Evolutionary conservation across 2,888 invertebrate genomes (phyloP).

Genomic region (Mesodorylaimus sp.): DNA sequence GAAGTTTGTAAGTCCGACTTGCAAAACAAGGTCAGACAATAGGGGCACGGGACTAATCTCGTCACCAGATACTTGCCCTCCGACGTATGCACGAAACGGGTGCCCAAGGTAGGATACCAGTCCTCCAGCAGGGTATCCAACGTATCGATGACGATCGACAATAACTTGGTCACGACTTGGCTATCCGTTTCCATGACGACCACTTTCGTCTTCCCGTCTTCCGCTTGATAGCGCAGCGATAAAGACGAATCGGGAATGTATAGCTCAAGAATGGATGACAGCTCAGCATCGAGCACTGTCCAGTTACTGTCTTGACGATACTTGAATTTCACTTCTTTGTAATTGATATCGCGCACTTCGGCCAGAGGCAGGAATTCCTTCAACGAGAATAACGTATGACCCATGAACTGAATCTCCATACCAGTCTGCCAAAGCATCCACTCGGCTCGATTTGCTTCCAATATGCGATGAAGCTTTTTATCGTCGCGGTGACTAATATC

Average conservation of each 20-base stretch:
- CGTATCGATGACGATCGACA: constrained; percentile 77
- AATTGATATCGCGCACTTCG: constrained; percentile 23
- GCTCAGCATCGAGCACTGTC: neutral
- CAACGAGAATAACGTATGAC: constrained; percentile 57
- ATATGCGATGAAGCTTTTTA: constrained; percentile 2
- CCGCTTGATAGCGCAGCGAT: constrained; percentile 2
- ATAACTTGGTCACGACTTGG: constrained; percentile 31
- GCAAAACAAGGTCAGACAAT: constrained; percentile 44
- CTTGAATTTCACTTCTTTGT: constrained; percentile 15
- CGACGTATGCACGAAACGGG: constrained; percentile 89
- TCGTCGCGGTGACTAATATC: constrained; percentile 8
- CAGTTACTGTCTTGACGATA: neutral
- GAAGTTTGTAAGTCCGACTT: neutral
- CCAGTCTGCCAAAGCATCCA: constrained; percentile 91
- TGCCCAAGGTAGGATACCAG: constrained; percentile 79
- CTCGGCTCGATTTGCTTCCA: constrained; percentile 35
- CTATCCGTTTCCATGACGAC: constrained; percentile 40
- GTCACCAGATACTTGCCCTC: constrained; percentile 86
- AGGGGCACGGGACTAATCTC: constrained; percentile 72
- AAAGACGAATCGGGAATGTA: neutral
- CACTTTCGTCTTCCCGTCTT: constrained; percentile 34
- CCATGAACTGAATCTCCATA: constrained; percentile 61
- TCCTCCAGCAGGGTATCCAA: constrained; percentile 88
- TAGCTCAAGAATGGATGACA: neutral
- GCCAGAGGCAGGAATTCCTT: constrained; percentile 47